These are phyloP conservation scores for Limonius californicus DNA, from an alignment of 1,140 invertebrate genomes.

Conservation along the genomic window DNA sequence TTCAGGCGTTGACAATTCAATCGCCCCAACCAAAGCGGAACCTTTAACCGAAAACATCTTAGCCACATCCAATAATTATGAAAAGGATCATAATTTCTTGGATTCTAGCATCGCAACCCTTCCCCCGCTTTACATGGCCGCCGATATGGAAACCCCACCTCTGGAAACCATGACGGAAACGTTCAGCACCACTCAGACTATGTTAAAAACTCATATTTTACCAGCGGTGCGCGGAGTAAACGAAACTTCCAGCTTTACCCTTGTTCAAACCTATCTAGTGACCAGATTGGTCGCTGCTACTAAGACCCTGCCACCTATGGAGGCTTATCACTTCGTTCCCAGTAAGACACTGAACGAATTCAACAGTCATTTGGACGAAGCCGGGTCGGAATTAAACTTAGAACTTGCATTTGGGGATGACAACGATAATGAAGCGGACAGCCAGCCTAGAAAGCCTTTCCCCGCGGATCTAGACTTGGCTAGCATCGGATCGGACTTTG, in stretches of 20 bases:
- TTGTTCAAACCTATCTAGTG: slow-evolving; percentile 84
- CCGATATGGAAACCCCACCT: slow-evolving; percentile 71
- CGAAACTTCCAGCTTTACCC: slow-evolving; percentile 69
- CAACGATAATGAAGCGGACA: slow-evolving; percentile 66
- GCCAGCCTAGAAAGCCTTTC: slow-evolving; percentile 54
- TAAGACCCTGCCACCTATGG: slow-evolving; percentile 82
- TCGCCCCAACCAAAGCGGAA: slow-evolving; percentile 59
- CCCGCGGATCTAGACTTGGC: slow-evolving; percentile 60
- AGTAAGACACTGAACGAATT: slow-evolving; percentile 86
- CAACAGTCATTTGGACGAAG: slow-evolving; percentile 79
- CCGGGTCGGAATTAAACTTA: slow-evolving; percentile 80
- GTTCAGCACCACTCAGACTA: slow-evolving; percentile 81
- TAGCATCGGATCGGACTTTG: slow-evolving; percentile 64
- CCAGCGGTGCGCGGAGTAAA: slow-evolving; percentile 70
- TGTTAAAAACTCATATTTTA: slow-evolving; percentile 82
- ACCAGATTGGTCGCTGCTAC: slow-evolving; percentile 81
- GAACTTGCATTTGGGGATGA: slow-evolving; percentile 81
- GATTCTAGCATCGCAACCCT: slow-evolving; percentile 77
- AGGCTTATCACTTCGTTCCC: slow-evolving; percentile 80
- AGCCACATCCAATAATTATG: slow-evolving; percentile 69
- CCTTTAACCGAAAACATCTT: slow-evolving; percentile 83
- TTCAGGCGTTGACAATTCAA: slow-evolving; percentile 50
- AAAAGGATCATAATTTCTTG: slow-evolving; percentile 65
- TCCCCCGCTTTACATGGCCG: slow-evolving; percentile 70
- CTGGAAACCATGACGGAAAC: slow-evolving; percentile 86